Conservation (phyloP, 2,888 invertebrate genomes). For the Leptinotarsa peninsularis region DNA sequence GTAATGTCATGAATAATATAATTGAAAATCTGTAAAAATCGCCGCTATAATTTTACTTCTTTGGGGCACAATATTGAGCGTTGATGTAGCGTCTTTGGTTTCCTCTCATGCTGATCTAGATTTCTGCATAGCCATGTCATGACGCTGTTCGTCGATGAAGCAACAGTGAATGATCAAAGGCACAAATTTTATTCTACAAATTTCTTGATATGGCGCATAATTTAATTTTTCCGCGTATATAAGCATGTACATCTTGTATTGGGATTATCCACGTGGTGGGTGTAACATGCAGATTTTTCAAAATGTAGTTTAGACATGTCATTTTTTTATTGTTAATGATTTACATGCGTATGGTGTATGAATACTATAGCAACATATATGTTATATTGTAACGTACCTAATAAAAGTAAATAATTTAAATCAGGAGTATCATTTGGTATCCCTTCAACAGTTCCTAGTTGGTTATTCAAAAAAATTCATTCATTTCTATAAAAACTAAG, state of each 20-base stretch:
- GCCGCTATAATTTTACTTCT: constrained; percentile 50
- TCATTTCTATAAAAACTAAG: no score
- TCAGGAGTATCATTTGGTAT: constrained; percentile 3
- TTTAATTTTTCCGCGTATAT: constrained; percentile 43
- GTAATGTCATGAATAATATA: constrained; percentile 56
- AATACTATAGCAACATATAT: constrained; percentile 65
- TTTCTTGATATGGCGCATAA: constrained; percentile 49
- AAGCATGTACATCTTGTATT: constrained; percentile 44
- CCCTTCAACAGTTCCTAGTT: no score
- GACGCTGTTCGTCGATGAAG: constrained; percentile 31
- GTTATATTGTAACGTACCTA: constrained; percentile 66
- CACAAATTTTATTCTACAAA: constrained; percentile 51
- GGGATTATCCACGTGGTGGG: constrained; percentile 44
- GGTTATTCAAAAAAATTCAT: no score
- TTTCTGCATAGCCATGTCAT: constrained; percentile 35
- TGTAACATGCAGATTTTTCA: constrained; percentile 53
- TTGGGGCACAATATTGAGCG: constrained; percentile 52
- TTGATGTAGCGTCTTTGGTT: constrained; percentile 43
- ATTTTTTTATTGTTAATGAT: constrained; percentile 64
- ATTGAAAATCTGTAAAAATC: constrained; percentile 50
- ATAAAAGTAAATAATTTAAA: constrained; percentile 57
- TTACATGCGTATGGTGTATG: constrained; percentile 63
- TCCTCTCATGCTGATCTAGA: constrained; percentile 43
- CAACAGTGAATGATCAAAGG: constrained; percentile 35
- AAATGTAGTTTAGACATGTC: constrained; percentile 62